Evolutionary conservation across 1,140 invertebrate genomes (phyloP).

Genomic region (Campoletis sonorensis): DNA sequence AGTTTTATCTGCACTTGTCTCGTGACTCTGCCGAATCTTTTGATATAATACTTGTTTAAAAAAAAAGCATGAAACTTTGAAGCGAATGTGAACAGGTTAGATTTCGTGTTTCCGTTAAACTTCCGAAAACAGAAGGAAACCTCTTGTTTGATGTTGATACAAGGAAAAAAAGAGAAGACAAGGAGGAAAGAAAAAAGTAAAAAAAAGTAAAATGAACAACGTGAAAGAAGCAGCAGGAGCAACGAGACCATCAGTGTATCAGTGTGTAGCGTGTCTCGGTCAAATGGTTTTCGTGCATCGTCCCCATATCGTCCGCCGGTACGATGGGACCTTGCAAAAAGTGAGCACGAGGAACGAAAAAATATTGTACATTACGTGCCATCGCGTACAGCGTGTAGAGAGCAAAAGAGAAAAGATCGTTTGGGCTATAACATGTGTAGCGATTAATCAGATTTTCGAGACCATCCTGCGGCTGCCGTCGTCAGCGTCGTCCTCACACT

Average conservation of each 20-base stretch:
- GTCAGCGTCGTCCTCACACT: neutral
- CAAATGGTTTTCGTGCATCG: constrained; percentile 35
- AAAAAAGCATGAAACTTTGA: no score
- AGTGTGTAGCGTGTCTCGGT: constrained; percentile 38
- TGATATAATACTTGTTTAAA: no score
- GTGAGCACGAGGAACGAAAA: constrained; percentile 57
- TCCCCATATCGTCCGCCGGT: neutral
- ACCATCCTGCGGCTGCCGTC: neutral
- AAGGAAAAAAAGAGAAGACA: neutral
- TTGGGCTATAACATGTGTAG: constrained; percentile 56
- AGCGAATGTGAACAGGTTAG: no score
- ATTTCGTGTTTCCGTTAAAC: neutral
- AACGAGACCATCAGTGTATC: constrained; percentile 28
- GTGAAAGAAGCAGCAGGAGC: constrained; percentile 49
- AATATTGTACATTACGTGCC: neutral
- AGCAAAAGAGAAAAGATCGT: constrained; percentile 12
- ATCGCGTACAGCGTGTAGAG: neutral
- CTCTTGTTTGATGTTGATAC: neutral
- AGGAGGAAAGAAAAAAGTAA: neutral
- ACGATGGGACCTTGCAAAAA: constrained; percentile 21
- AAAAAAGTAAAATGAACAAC: neutral
- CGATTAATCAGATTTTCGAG: constrained; percentile 69
- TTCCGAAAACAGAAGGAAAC: no score
- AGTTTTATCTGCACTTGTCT: no score
- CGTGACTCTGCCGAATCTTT: no score